Conservation (phyloP, 2,888 invertebrate species). For the Tanaodytes sp. region DNA sequence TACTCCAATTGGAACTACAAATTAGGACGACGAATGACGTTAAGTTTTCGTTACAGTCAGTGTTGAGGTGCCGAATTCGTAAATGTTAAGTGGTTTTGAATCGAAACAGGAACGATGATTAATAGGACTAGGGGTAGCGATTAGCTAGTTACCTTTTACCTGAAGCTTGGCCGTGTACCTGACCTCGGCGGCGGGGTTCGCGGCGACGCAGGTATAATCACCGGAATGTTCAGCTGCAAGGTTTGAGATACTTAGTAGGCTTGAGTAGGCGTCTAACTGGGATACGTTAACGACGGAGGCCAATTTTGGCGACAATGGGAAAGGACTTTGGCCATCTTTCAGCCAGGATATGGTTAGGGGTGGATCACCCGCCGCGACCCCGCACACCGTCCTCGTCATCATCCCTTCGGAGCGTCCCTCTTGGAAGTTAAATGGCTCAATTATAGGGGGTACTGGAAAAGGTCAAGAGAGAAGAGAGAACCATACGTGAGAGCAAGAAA, state of each 20-base stretch:
- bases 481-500: slow-evolving; percentile 77
- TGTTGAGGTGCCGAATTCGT: slow-evolving; percentile 11
- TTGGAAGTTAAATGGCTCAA: slow-evolving; percentile 89
- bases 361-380: slow-evolving; percentile 86
- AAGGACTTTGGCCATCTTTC: slow-evolving; percentile 80
- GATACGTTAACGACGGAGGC: slow-evolving; percentile 79
- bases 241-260: slow-evolving; percentile 84
- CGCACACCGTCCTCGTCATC: slow-evolving; percentile 86
- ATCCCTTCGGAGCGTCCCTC: slow-evolving; percentile 87
- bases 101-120: slow-evolving; percentile 33
- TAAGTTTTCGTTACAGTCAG: slow-evolving; percentile 22
- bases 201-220: slow-evolving; percentile 85
- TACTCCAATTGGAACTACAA: too few species aligned
- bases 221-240: slow-evolving; percentile 83
- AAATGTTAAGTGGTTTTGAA: slow-evolving; percentile 10
- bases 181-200: slow-evolving; percentile 85
- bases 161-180: slow-evolving; percentile 85
- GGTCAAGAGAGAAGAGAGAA: slow-evolving; percentile 75
- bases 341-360: slow-evolving; percentile 87
- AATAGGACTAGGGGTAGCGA: slow-evolving; percentile 63
- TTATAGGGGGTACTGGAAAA: slow-evolving; percentile 86
- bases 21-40: neutral
- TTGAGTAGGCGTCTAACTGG: slow-evolving; percentile 84
- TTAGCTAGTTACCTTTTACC: slow-evolving; percentile 83
- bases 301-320: slow-evolving; percentile 78